Evolutionary conservation across 2,888 invertebrate species (phyloP), one percentile per base, ranked within the genome.

Genomic region (Chironomus riparius): DNA sequence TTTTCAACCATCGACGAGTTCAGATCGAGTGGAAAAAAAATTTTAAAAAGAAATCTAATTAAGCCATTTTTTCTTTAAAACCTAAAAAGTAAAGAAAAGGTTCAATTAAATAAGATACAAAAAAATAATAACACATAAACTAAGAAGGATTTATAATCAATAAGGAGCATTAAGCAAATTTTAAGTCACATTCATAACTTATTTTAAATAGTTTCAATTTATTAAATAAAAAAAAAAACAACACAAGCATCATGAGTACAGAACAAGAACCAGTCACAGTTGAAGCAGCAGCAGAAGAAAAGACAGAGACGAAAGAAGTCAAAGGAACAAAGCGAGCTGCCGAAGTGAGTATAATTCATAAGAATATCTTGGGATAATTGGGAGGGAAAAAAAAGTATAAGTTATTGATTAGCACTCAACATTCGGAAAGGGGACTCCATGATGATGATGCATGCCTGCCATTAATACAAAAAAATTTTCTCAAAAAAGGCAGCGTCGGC

Each of bases 271-370:
- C 91, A 85, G 90, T 91, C 82, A 90, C 89, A 80, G 89, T 91
- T 78, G 91, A 91, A 85, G 87, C 89, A 83, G 87, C 87, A 81
- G 86, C 86, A 81, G 83, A 82, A 77, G 87, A 88, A 82, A 91
- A 89, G 81, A 90, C 91, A 85, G 91, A 90, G 82, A 89, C 89
- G 83, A 91, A 92, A 86, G 91, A 90, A 83, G 86, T 90, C 79
- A 92, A 92, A 87, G 92, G 90, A 84, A 90, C 90, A 84, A 92
- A 92, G 86, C 88, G 92, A 87, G 88, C 91, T 85, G 90, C 91
- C 80, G 92, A 92, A 87, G 92, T 92, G 85, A 90, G 91, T 88
- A 62, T 10, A 56, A 50, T 15, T n/a, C 50, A 13, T 1, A 50
- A 1, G 18, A 5, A 56, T 56, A 5, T 56, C 18, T 50, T 2